Percentiles rank a stretch among this genome's conserved stretches.
phyloP scores from a whole-genome alignment of 2,113 vertebrate genomes.

The Saguinus imperator region DNA sequence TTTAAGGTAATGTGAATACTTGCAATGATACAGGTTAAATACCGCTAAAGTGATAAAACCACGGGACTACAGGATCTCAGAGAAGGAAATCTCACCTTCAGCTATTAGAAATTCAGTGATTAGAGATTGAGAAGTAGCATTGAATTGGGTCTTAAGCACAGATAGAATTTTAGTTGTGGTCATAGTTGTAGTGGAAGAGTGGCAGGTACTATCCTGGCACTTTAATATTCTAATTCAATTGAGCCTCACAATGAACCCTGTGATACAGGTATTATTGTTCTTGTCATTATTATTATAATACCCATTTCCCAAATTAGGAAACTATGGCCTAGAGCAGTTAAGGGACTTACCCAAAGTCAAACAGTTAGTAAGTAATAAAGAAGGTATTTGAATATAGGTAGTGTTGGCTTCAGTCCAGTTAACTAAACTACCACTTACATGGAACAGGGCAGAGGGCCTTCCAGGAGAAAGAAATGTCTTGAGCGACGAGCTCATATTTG shows the following conservation, averaged over 20 bases:
- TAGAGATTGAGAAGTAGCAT: not conserved
- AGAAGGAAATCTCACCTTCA: not conserved
- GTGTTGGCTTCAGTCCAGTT: not conserved
- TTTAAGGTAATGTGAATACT: not conserved
- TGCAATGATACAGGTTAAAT: not conserved
- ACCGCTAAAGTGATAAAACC: not conserved
- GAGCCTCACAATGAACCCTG: not conserved
- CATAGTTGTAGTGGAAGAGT: not conserved
- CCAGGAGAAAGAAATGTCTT: not conserved
- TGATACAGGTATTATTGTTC: not conserved
- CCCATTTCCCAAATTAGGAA: not conserved
- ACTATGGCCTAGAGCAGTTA: not conserved
- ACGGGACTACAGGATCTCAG: not conserved
- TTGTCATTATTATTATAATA: not conserved
- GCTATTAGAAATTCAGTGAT: not conserved
- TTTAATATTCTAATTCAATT: not conserved
- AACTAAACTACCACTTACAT: not conserved
- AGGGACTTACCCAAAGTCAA: not conserved
- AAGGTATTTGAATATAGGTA: not conserved
- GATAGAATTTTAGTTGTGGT: not conserved
- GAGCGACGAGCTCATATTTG: not conserved
- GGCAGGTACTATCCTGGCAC: not conserved
- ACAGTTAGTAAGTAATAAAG: not conserved
- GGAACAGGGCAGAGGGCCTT: not conserved
- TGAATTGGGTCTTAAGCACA: not conserved